A percentile compares a stretch with the other conserved stretches of the same genome.
Evolutionary conservation across 2,888 invertebrate genomes (phyloP).

Genomic region (Barypeithes pellucidus): DNA sequence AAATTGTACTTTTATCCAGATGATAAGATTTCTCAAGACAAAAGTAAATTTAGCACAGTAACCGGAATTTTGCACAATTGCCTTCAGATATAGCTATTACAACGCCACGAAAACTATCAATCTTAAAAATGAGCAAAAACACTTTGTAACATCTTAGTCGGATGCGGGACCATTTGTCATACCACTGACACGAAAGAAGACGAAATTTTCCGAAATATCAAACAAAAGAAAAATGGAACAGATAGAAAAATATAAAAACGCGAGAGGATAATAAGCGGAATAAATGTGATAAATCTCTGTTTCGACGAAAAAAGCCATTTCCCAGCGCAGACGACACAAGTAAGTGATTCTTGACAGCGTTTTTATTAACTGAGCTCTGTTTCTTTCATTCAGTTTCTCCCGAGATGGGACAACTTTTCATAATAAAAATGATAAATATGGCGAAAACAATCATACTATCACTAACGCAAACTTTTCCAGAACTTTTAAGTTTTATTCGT

Average conservation of each 20-base stretch:
- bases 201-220: conserved; percentile 48
- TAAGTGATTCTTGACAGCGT: conserved; percentile 55
- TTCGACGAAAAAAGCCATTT: conserved; percentile 50
- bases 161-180: conserved; percentile 49
- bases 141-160: conserved; percentile 53
- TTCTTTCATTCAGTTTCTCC: conserved; percentile 29
- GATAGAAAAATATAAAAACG: conserved; percentile 54
- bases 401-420: conserved; percentile 21
- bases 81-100: too few relatives aligned
- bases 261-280: conserved; percentile 54
- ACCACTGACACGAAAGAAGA: conserved; percentile 39
- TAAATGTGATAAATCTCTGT: conserved; percentile 55
- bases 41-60: too few relatives aligned
- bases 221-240: conserved; percentile 46
- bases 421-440: conserved; percentile 46
- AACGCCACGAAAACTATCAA: conserved; percentile 48
- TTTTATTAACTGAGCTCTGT: conserved; percentile 51
- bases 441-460: conserved; percentile 12
- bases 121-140: conserved; percentile 52
- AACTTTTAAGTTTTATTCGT: conserved; percentile 6
- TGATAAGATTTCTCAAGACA: too few relatives aligned
- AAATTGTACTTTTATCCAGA: too few relatives aligned
- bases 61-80: too few relatives aligned
- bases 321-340: conserved; percentile 48
- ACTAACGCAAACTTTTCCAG: background rate